Evolutionary conservation across 2,113 vertebrate genomes (phyloP).

Genomic region (Callocephalon fimbriatum): DNA sequence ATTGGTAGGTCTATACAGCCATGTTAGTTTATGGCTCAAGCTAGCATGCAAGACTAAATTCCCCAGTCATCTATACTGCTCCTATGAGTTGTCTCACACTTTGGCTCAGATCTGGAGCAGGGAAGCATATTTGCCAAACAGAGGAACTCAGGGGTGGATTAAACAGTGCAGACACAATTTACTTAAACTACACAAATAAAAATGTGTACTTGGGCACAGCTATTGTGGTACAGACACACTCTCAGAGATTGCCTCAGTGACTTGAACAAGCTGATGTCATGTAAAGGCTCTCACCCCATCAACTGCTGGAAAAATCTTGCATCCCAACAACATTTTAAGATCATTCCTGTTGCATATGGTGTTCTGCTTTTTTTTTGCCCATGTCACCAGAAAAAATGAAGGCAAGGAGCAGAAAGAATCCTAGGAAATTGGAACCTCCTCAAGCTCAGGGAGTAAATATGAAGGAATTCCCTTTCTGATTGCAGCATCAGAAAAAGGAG

Average conservation of each 20-base stretch:
- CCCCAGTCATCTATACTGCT: neutral
- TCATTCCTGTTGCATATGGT: neutral
- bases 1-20: constrained; percentile 20
- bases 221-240: neutral
- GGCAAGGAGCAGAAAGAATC: neutral
- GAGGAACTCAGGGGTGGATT: neutral
- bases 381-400: neutral
- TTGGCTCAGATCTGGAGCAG: neutral
- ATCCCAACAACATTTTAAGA: neutral
- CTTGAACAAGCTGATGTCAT: neutral
- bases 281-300: neutral
- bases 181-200: neutral
- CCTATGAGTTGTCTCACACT: neutral
- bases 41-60: neutral
- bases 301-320: neutral
- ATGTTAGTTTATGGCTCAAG: constrained; percentile 16
- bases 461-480: neutral
- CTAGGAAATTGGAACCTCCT: neutral
- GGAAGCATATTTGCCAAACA: neutral
- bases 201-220: neutral
- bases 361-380: neutral
- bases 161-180: neutral
- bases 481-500: neutral
- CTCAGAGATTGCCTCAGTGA: neutral
- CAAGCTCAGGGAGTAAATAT: neutral